phyloP scores from a whole-genome alignment of 2,113 vertebrate species.

The Anthoscopus minutus region DNA sequence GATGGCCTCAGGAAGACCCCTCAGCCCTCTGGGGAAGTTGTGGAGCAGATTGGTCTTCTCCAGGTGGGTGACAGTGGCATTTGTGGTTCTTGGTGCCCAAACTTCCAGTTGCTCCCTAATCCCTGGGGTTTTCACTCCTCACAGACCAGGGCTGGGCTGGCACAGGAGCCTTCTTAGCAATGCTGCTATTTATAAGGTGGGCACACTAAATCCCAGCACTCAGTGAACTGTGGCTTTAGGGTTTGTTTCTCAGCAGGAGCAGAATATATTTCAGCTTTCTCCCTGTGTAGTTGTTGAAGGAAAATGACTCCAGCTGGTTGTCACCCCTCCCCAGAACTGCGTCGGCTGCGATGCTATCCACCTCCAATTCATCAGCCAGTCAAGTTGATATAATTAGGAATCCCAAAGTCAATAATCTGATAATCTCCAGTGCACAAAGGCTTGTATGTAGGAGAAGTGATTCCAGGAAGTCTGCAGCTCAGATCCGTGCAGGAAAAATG shows the following conservation, averaged over 20 bases:
- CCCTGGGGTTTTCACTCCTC: background rate
- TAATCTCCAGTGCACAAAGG: slow-evolving; percentile 35
- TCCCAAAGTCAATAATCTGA: slow-evolving; percentile 49
- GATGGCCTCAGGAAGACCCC: background rate
- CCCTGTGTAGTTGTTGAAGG: background rate
- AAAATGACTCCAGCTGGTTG: background rate
- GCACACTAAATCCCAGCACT: background rate
- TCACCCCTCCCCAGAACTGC: background rate
- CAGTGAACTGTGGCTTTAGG: background rate
- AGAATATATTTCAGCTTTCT: background rate
- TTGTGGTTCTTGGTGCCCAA: background rate
- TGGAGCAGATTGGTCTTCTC: background rate
- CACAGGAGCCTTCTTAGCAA: background rate
- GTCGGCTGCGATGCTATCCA: background rate
- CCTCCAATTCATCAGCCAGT: slow-evolving; percentile 46
- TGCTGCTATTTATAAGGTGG: background rate
- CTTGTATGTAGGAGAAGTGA: slow-evolving; percentile 24
- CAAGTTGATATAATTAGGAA: slow-evolving; percentile 41
- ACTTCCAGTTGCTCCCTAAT: background rate
- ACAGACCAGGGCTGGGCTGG: background rate
- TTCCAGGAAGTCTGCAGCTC: slow-evolving; percentile 34
- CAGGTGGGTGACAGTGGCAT: background rate
- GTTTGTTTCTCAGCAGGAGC: slow-evolving; percentile 10
- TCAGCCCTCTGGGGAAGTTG: background rate
- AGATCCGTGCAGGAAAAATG: slow-evolving; percentile 25